Conservation (phyloP, 1,140 invertebrate species). For the Thaumetopoea pityocampa region DNA sequence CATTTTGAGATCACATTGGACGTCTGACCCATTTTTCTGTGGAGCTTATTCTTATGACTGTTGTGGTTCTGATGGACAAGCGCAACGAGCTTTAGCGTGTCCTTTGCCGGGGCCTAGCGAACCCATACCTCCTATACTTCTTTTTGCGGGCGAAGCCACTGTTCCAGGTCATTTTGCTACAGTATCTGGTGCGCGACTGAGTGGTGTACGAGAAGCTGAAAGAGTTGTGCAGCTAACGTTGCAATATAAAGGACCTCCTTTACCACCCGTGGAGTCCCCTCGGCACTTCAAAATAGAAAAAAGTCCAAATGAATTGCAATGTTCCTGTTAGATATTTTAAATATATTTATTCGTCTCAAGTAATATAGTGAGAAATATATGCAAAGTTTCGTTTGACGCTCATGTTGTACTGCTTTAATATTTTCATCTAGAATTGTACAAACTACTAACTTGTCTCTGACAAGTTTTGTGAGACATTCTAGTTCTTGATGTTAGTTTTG, state of each 20-base stretch:
- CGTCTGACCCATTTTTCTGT: slow-evolving; percentile 78
- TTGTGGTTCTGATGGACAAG: slow-evolving; percentile 66
- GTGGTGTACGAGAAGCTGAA: slow-evolving; percentile 82
- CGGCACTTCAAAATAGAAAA: neutral
- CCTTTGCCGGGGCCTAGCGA: slow-evolving; percentile 78
- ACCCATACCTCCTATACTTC: slow-evolving; percentile 70
- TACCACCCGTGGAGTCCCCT: slow-evolving; percentile 20
- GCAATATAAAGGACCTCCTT: slow-evolving; percentile 75
- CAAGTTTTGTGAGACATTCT: slow-evolving; percentile 26
- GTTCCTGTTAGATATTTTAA: neutral
- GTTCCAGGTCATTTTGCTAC: slow-evolving; percentile 78
- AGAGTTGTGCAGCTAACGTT: slow-evolving; percentile 80
- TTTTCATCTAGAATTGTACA: slow-evolving; percentile 23
- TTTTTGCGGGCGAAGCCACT: slow-evolving; percentile 91
- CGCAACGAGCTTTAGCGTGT: slow-evolving; percentile 78
- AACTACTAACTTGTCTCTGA: slow-evolving; percentile 26
- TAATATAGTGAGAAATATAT: slow-evolving; percentile 17
- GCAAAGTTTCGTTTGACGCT: slow-evolving; percentile 14
- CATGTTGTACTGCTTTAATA: slow-evolving; percentile 19
- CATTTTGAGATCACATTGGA: slow-evolving; percentile 81
- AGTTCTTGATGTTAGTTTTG: slow-evolving; percentile 30
- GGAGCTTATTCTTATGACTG: slow-evolving; percentile 81
- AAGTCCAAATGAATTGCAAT: neutral
- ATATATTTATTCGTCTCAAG: slow-evolving; percentile 1
- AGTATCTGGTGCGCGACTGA: slow-evolving; percentile 82